A percentile compares a stretch with the other conserved stretches of the same genome.
Conservation (phyloP, 2,797 vertebrate genomes). For the Amazona ochrocephala region DNA sequence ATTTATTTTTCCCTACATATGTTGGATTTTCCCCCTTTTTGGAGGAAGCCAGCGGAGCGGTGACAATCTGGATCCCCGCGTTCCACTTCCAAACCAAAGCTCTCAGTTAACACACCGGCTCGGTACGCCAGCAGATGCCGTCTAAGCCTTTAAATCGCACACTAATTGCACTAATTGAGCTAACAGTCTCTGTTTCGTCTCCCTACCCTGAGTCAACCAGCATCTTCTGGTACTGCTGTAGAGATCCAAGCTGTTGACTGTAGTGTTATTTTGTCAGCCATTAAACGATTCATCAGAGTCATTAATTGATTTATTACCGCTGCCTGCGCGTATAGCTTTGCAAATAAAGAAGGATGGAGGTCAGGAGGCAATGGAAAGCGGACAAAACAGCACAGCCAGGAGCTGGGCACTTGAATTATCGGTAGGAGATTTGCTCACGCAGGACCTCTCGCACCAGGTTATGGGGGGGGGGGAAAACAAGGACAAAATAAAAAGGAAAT, state of each 20-base stretch:
- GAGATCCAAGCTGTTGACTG: constrained; percentile 86
- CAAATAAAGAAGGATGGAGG: constrained; percentile 84
- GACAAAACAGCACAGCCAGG: constrained; percentile 71
- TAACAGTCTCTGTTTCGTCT: constrained; percentile 82
- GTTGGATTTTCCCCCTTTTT: neutral
- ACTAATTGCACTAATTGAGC: constrained; percentile 84
- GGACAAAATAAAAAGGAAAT: neutral
- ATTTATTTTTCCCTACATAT: neutral
- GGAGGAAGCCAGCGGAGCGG: neutral
- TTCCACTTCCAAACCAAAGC: constrained; percentile 47
- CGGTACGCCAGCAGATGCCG: constrained; percentile 76
- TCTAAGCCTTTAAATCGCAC: constrained; percentile 81
- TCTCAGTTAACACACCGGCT: constrained; percentile 58
- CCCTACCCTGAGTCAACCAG: constrained; percentile 81
- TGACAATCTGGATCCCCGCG: constrained; percentile 31
- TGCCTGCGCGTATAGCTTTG: constrained; percentile 80
- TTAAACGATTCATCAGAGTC: constrained; percentile 85
- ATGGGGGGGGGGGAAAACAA: neutral
- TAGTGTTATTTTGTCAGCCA: constrained; percentile 85
- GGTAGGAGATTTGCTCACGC: neutral
- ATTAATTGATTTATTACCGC: constrained; percentile 87
- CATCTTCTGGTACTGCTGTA: constrained; percentile 80
- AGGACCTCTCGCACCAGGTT: neutral
- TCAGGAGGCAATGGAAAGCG: constrained; percentile 75
- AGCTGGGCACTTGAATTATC: constrained; percentile 55